A percentile compares a stretch with the other conserved stretches of the same genome.
Conservation (phyloP, 2,113 vertebrate species). For the Lota lota region DNA sequence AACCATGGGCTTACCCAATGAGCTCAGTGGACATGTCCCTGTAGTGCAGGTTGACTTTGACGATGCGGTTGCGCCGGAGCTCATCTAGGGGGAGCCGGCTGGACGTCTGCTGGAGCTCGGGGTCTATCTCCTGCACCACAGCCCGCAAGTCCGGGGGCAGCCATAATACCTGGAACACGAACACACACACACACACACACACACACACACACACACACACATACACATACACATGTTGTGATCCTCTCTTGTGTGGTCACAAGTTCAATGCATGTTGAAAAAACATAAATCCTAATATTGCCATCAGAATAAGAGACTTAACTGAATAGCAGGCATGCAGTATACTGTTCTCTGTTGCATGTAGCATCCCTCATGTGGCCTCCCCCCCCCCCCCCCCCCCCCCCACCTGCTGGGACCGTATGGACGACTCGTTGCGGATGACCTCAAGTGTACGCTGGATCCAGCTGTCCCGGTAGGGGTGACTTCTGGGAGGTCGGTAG, state of each 20-base stretch:
- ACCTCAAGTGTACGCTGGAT: slow-evolving; percentile 76
- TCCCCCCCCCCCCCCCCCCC: too few relatives aligned
- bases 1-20: slow-evolving; percentile 65
- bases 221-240: too few relatives aligned
- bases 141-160: slow-evolving; percentile 66
- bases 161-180: slow-evolving; percentile 79
- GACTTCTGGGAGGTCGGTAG: slow-evolving; percentile 76
- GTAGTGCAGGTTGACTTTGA: slow-evolving; percentile 83
- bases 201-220: background rate
- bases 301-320: too few relatives aligned
- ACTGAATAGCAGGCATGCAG: too few relatives aligned
- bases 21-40: slow-evolving; percentile 75
- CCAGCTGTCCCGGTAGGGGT: slow-evolving; percentile 80
- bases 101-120: slow-evolving; percentile 76
- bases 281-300: too few relatives aligned
- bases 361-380: too few relatives aligned
- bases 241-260: too few relatives aligned
- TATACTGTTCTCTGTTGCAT: too few relatives aligned
- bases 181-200: slow-evolving; percentile 5
- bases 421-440: slow-evolving; percentile 65
- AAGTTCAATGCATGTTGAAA: too few relatives aligned
- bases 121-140: slow-evolving; percentile 69
- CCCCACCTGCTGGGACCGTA: slow-evolving; percentile 78
- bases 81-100: slow-evolving; percentile 65
- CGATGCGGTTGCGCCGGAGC: slow-evolving; percentile 68